Percentiles rank a stretch among this genome's conserved stretches.
Conservation (phyloP, 2,888 invertebrate genomes). For the Prenolepis imparis region DNA sequence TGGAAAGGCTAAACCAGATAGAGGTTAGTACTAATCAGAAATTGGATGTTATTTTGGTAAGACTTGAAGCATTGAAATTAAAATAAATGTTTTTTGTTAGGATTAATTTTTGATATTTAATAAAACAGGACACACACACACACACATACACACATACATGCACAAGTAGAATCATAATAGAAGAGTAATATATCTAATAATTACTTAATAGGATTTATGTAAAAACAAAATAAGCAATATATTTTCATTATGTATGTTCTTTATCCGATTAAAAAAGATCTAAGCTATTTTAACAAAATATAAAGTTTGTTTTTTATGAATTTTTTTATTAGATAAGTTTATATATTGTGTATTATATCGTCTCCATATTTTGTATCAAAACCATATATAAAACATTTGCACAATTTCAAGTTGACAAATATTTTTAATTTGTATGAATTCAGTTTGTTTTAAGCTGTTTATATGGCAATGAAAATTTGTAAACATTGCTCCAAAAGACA, state of each 20-base stretch:
- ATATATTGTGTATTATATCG: neutral
- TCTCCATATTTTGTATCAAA: conserved; percentile 30
- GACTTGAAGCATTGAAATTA: conserved; percentile 63
- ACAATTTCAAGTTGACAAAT: conserved; percentile 1
- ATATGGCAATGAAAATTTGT: neutral
- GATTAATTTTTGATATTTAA: conserved; percentile 19
- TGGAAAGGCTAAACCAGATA: conserved; percentile 79
- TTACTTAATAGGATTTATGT: neutral
- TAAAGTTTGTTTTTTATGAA: conserved; percentile 9
- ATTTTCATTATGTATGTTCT: neutral
- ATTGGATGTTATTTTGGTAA: conserved; percentile 81
- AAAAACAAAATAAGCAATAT: neutral
- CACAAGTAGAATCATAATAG: neutral
- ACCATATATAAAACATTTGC: conserved; percentile 41
- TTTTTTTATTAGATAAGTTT: conserved; percentile 29
- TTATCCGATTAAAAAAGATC: neutral
- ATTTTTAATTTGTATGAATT: neutral
- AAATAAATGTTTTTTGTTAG: conserved; percentile 46
- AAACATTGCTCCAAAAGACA: conserved; percentile 15
- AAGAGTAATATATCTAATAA: conserved; percentile 9
- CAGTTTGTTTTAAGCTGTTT: neutral
- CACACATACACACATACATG: too few relatives aligned
- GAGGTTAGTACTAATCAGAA: conserved; percentile 83
- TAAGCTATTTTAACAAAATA: neutral
- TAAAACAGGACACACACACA: neutral